Percentiles rank a stretch among this genome's conserved stretches.
Evolutionary conservation across 2,888 invertebrate genomes (phyloP).

Genomic region (Dryobota labecula): DNA sequence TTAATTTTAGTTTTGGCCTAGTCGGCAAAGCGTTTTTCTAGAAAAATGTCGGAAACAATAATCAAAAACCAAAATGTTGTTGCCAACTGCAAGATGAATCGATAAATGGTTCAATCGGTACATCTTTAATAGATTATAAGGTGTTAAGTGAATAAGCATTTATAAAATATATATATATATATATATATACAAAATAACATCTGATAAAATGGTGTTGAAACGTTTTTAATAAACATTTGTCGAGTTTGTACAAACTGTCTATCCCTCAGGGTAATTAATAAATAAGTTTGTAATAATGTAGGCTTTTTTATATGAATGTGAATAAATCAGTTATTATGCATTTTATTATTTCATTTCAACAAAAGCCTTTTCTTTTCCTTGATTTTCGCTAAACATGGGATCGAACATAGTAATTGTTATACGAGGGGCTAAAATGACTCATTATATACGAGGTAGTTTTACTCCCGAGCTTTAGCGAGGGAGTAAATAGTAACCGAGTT

Average conservation of each 20-base stretch:
- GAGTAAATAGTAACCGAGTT: too few relatives aligned
- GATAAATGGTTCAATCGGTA: background rate
- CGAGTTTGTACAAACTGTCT: background rate
- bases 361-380: background rate
- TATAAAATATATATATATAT: too few relatives aligned
- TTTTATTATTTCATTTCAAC: background rate
- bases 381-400: background rate
- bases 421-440: too few relatives aligned
- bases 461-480: too few relatives aligned
- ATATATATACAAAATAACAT: too few relatives aligned
- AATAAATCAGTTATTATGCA: constrained; percentile 30
- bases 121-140: background rate
- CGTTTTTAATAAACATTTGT: background rate
- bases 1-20: background rate
- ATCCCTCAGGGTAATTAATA: constrained; percentile 13
- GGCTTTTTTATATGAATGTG: constrained; percentile 8
- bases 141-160: background rate
- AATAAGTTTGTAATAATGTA: constrained; percentile 8
- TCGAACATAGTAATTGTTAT: too few relatives aligned
- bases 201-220: background rate
- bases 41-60: background rate
- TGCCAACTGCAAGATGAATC: background rate
- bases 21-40: background rate
- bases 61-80: background rate
- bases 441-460: too few relatives aligned